These are phyloP conservation scores for Coilia nasus DNA, from an alignment of 2,797 vertebrate species.

Conservation along the genomic window DNA sequence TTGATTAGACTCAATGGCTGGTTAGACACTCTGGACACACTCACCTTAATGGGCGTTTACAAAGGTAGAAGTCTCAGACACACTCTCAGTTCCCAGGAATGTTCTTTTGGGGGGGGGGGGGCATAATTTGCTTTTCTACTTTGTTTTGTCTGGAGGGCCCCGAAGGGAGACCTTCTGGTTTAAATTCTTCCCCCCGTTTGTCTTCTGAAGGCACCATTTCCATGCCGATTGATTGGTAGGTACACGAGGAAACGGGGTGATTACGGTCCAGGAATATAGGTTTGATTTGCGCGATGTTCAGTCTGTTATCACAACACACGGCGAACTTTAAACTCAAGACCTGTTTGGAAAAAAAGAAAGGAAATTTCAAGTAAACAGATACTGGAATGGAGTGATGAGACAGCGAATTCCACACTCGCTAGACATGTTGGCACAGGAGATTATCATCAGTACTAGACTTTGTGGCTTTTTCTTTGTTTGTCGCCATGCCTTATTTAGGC, in stretches of 20 bases:
- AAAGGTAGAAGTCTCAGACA: slow-evolving; percentile 64
- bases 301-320: not conserved
- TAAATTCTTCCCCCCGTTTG: not conserved
- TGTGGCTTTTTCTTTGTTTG: slow-evolving; percentile 41
- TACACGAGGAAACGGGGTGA: not conserved
- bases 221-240: slow-evolving; percentile 10
- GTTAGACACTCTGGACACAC: slow-evolving; percentile 59
- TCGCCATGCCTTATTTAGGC: slow-evolving; percentile 16
- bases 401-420: slow-evolving; percentile 68
- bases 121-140: slow-evolving; percentile 42
- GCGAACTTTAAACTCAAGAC: slow-evolving; percentile 36
- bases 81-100: slow-evolving; percentile 70
- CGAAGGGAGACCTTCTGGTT: slow-evolving; percentile 15
- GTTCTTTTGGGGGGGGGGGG: slow-evolving; percentile 55
- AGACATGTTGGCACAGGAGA: slow-evolving; percentile 67
- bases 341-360: slow-evolving; percentile 46
- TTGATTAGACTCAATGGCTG: slow-evolving; percentile 44
- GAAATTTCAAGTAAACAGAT: slow-evolving; percentile 58
- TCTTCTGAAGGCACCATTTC: not conserved
- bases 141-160: slow-evolving; percentile 32
- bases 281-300: not conserved
- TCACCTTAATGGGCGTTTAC: slow-evolving; percentile 60
- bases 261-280: slow-evolving; percentile 26
- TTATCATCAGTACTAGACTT: slow-evolving; percentile 56
- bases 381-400: slow-evolving; percentile 67